phyloP scores from a whole-genome alignment of 2,888 invertebrate species.

The Andrena marginata region DNA sequence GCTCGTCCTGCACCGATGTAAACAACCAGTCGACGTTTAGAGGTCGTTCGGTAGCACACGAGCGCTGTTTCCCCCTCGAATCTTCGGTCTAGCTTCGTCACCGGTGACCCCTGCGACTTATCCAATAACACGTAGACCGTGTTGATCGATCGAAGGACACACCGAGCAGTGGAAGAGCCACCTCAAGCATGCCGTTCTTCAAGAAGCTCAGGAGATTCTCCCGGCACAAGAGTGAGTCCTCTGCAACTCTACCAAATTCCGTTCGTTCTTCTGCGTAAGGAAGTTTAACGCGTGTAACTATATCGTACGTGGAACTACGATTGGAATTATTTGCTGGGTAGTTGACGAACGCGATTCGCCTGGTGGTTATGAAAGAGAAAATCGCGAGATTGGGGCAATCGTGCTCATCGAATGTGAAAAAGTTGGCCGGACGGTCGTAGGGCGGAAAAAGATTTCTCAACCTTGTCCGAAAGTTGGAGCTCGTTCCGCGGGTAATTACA shows the following conservation, averaged over 20 bases:
- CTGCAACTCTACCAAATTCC: background rate
- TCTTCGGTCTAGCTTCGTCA: slow-evolving; percentile 18
- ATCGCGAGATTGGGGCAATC: background rate
- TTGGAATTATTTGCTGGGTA: background rate
- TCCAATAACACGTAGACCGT: background rate
- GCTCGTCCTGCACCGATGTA: slow-evolving; percentile 36
- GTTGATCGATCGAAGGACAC: slow-evolving; percentile 21
- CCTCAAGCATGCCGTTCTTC: slow-evolving; percentile 79
- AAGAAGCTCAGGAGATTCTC: slow-evolving; percentile 80
- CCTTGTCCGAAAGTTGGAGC: slow-evolving; percentile 24
- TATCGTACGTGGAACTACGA: no score
- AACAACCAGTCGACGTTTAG: slow-evolving; percentile 45
- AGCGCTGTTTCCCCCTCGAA: slow-evolving; percentile 25
- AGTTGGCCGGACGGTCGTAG: background rate
- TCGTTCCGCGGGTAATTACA: slow-evolving; percentile 44
- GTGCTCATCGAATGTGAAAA: background rate
- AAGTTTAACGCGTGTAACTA: no score
- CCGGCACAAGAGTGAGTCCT: slow-evolving; percentile 81
- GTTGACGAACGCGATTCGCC: background rate
- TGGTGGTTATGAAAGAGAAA: background rate
- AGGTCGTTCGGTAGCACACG: slow-evolving; percentile 31
- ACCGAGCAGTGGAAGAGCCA: no score
- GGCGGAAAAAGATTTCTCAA: slow-evolving; percentile 20
- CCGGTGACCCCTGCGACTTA: slow-evolving; percentile 13
- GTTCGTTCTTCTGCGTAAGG: background rate